Base-by-base conservation (phyloP, 2,797 vertebrate species). In the Phrynocephalus vlangalii region DNA sequence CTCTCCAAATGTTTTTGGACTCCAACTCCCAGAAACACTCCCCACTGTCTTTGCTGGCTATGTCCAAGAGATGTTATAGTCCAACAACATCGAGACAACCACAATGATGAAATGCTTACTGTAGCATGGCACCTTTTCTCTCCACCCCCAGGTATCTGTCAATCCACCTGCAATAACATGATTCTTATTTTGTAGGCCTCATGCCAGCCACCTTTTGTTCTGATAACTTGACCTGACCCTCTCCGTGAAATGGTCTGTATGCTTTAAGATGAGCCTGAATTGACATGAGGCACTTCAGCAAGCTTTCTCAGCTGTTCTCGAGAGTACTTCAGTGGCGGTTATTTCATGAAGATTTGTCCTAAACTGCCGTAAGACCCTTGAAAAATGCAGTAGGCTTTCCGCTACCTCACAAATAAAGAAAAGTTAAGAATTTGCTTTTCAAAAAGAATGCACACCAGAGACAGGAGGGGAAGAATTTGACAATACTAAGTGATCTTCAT, bases 361-460 rank as follows among this genome's bases (percentile, higher is more conserved):
- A 81, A 84, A 11, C 22, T 38, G n/a, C 70, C 13, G 20, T 72
- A 70, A 82, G 81, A 3, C 16, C 44, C 48, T 38, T 18, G 13
- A 73, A 79, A 71, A 86, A 38, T 72, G 85, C 50, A 77, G 20
- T 33, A 48, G 66, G n/a, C 6, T 79, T 86, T 79, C n/a, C 50
- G 78, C 30, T 77, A 79, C 26, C n/a, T 24, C 28, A 48, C 63
- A 81, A 81, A 67, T 67, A 68, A 48, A 11, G 66, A 78, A 20
- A 85, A 13, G 6, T 22, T 70, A 68, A 79, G 76, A 26, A 26
- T 81, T 44, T 81, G 38, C 11, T 56, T 33, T 68, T 10, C 5
- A 79, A 70, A 86, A 56, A 81, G 24, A 33, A 38, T 50, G 73
- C 48, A 56, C 38, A n/a, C 30, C 10, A 38, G 66, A 81, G 20